Evolutionary conservation across 2,797 vertebrate genomes (phyloP), one percentile per base, ranked within the genome.

Genomic region (Amniataba percoides): DNA sequence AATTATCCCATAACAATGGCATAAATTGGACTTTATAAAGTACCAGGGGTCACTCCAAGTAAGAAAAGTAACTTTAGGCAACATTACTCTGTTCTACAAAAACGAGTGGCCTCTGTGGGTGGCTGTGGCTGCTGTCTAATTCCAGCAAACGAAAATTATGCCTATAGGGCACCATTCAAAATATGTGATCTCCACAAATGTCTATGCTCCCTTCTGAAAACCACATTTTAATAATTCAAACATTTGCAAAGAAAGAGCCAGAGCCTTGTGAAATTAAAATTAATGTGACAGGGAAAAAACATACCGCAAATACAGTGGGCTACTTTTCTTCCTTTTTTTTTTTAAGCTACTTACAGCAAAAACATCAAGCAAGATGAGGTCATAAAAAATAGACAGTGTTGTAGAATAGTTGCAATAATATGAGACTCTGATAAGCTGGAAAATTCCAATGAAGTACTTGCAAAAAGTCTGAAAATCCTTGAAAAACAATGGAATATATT

Each of bases 181-280:
- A 77, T 70, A 77, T 87, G 82, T 66, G 81, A 84, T 88, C 71
- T 86, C 64, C 66, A 64, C 73, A 89, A 87, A 88, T 69, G 80
- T 81, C 65, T 89, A 57, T 27, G 53, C 76, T 88, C 62, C 80
- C 69, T 25, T 55, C 71, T 76, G 74, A 82, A 83, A 89, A 89
- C 48, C 69, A 51, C 49, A 68, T 71, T 88, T 94, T 84, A 94
- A 93, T 94, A 91, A 94, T 93, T 94, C 81, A 94, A 87, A 86
- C 88, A 88, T 91, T 88, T 88, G 68, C 73, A 77, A 68, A 84
- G 67, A 80, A 83, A 43, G 45, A 74, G 68, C 56, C 58, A 4
- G 45, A 64, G 76, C 55, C 45, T 58, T 64, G 46, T 53, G 46
- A 81, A 84, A 88, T 85, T 82, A 81, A 87, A 87, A 81, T 88